Evolutionary conservation across 2,888 invertebrate genomes (phyloP).

Genomic region (Uloborus plumipes): DNA sequence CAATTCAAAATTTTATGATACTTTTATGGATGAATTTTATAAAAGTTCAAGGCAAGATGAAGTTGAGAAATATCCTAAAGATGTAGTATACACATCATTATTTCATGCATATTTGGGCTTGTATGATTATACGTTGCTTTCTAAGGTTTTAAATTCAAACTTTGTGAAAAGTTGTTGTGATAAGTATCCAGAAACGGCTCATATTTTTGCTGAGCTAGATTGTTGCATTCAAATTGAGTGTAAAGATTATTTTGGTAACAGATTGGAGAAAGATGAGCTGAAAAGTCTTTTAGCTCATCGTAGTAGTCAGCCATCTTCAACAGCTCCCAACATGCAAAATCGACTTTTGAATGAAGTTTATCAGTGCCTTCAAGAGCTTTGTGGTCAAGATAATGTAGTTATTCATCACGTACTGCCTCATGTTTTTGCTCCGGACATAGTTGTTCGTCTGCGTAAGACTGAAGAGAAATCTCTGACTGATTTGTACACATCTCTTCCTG

Average conservation of each 20-base stretch:
- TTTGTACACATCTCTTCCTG: not conserved
- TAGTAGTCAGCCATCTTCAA: slow-evolving; percentile 20
- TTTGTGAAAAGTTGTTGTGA: not conserved
- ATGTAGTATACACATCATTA: slow-evolving; percentile 14
- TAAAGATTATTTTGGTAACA: slow-evolving; percentile 28
- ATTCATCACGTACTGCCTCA: slow-evolving; percentile 52
- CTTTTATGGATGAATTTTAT: slow-evolving; percentile 9
- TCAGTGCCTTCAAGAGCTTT: not conserved
- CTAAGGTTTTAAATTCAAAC: slow-evolving; percentile 6
- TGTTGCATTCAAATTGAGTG: slow-evolving; percentile 49
- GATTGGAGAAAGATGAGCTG: slow-evolving; percentile 3
- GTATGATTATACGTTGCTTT: slow-evolving; percentile 21
- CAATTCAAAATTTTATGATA: slow-evolving; percentile 15
- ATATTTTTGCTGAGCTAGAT: slow-evolving; percentile 40
- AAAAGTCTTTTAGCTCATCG: slow-evolving; percentile 4
- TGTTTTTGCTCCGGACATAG: slow-evolving; percentile 38
- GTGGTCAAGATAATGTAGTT: slow-evolving; percentile 12
- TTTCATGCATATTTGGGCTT: slow-evolving; percentile 36
- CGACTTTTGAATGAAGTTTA: not conserved
- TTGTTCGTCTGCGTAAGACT: slow-evolving; percentile 10
- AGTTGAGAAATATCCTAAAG: slow-evolving; percentile 2
- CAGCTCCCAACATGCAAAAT: not conserved
- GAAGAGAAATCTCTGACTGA: not conserved
- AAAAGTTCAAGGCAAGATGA: slow-evolving; percentile 24
- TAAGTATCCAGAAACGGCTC: not conserved